phyloP scores from a whole-genome alignment of 2,113 vertebrate species.

The Atractosteus spatula region DNA sequence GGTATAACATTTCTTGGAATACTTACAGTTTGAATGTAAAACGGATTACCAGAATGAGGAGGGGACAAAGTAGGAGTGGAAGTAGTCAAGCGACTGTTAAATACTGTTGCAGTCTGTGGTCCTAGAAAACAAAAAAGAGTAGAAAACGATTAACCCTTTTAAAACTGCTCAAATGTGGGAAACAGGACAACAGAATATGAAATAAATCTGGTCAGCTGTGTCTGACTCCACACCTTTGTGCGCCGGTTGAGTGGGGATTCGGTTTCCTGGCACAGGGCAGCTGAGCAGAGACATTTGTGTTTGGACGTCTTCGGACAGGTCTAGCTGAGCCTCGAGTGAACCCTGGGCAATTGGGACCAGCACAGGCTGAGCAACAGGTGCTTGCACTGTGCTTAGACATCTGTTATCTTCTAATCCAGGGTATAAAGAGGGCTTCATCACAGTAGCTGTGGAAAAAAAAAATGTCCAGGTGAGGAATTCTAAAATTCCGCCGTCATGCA shows the following conservation, averaged over 20 bases:
- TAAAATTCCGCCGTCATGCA: too few relatives aligned
- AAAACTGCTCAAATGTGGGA: background rate
- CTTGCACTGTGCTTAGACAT: slow-evolving; percentile 21
- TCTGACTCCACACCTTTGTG: slow-evolving; percentile 37
- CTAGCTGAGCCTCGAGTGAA: slow-evolving; percentile 50
- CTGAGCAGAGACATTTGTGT: slow-evolving; percentile 66
- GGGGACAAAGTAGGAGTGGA: slow-evolving; percentile 44
- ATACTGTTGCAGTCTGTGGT: slow-evolving; percentile 41
- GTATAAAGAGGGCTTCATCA: slow-evolving; percentile 27
- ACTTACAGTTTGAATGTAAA: slow-evolving; percentile 58
- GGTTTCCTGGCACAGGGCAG: slow-evolving; percentile 30
- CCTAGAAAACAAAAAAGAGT: slow-evolving; percentile 40
- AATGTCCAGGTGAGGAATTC: too few relatives aligned
- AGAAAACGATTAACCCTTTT: background rate
- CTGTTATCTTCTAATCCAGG: slow-evolving; percentile 7
- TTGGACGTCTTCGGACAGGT: slow-evolving; percentile 57
- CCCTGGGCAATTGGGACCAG: slow-evolving; percentile 43
- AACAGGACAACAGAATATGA: background rate
- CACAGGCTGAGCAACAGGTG: slow-evolving; percentile 26
- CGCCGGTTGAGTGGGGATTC: slow-evolving; percentile 21
- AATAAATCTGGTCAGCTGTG: slow-evolving; percentile 33
- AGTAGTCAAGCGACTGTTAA: slow-evolving; percentile 38
- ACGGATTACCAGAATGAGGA: slow-evolving; percentile 38
- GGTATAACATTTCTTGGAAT: background rate
- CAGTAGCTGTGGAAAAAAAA: slow-evolving; percentile 19